phyloP scores from a whole-genome alignment of 2,888 invertebrate species.

The Caenorhabditis sp. region DNA sequence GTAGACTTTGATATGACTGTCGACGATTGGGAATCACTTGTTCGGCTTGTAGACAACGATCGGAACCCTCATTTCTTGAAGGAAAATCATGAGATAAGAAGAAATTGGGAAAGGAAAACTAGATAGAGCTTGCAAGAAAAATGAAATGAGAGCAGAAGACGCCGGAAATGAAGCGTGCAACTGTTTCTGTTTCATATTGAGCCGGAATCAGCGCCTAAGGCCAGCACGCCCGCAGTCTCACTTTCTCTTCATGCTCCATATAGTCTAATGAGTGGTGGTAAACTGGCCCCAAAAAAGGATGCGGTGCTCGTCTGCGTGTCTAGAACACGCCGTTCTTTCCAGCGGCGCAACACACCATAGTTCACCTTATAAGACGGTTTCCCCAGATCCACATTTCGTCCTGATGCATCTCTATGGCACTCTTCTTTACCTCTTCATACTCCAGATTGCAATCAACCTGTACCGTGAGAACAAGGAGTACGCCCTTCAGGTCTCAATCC shows the following conservation, averaged over 20 bases:
- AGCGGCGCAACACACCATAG: too few relatives aligned
- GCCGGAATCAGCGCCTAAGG: background rate
- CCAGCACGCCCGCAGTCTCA: background rate
- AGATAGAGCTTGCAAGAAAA: background rate
- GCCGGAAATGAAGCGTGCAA: slow-evolving; percentile 7
- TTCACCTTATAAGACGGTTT: slow-evolving; percentile 90
- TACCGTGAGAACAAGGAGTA: slow-evolving; percentile 75
- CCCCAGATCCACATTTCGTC: slow-evolving; percentile 99
- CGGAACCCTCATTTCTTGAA: slow-evolving; percentile 17
- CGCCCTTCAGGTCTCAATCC: slow-evolving; percentile 78
- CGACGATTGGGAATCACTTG: slow-evolving; percentile 10
- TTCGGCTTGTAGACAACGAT: slow-evolving; percentile 15
- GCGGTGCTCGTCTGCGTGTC: slow-evolving; percentile 19
- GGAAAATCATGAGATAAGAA: background rate
- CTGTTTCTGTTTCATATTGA: background rate
- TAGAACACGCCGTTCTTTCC: slow-evolving; percentile 35
- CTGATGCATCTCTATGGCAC: slow-evolving; percentile 96
- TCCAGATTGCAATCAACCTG: slow-evolving; percentile 88
- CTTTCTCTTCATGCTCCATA: slow-evolving; percentile 23
- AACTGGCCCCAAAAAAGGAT: slow-evolving; percentile 8
- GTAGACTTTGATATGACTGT: slow-evolving; percentile 29
- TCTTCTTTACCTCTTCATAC: slow-evolving; percentile 86
- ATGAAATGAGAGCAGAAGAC: background rate
- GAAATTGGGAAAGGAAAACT: background rate
- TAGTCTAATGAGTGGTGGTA: slow-evolving; percentile 28